phyloP scores from a whole-genome alignment of 2,888 invertebrate species.

The Leucania comma region DNA sequence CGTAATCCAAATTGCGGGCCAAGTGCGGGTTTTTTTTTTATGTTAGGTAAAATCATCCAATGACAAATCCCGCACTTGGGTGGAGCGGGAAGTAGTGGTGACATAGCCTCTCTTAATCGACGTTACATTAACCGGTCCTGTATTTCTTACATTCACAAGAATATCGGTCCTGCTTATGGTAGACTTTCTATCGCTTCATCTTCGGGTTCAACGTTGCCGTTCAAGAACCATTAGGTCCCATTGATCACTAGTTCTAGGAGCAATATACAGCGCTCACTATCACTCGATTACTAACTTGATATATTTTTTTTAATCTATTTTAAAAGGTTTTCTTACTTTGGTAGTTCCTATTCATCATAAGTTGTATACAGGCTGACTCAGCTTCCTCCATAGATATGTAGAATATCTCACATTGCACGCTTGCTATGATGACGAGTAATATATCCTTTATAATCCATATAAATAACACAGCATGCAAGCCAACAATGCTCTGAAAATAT shows the following conservation, averaged over 20 bases:
- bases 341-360: constrained; percentile 1
- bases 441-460: constrained; percentile 48
- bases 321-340: neutral
- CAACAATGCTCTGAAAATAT: neutral
- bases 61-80: too few relatives aligned
- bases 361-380: constrained; percentile 42
- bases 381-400: constrained; percentile 54
- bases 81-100: too few relatives aligned
- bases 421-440: constrained; percentile 33
- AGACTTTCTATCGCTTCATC: neutral
- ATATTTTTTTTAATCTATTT: neutral
- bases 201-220: neutral
- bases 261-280: neutral
- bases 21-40: too few relatives aligned
- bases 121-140: neutral
- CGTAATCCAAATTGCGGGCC: too few relatives aligned
- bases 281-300: neutral
- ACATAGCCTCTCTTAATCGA: too few relatives aligned
- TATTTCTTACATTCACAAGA: neutral
- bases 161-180: neutral
- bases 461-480: neutral
- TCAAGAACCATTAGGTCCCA: neutral
- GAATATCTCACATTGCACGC: constrained; percentile 58
- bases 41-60: too few relatives aligned
- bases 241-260: neutral